phyloP scores from a whole-genome alignment of 2,797 vertebrate species.

The Micrastur ruficollis region DNA sequence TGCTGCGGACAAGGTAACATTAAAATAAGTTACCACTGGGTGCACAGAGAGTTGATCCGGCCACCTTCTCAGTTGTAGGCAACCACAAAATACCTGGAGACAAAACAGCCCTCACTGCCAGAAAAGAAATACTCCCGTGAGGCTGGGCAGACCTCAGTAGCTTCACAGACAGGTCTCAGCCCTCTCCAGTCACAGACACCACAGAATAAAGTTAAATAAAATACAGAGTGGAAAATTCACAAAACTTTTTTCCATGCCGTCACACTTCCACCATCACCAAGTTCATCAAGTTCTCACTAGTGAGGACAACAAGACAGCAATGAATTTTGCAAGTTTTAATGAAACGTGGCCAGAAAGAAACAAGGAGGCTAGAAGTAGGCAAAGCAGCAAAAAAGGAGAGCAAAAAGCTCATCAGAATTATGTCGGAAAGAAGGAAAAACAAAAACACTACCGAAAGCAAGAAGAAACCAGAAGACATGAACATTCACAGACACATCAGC shows the following conservation, averaged over 20 bases:
- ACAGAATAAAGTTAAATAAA: background rate
- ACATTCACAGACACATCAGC: rapidly evolving
- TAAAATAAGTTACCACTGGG: no score
- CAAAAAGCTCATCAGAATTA: background rate
- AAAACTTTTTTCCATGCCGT: background rate
- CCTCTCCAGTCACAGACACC: background rate
- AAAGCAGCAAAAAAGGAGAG: background rate
- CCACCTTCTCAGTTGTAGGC: background rate
- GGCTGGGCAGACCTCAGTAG: background rate
- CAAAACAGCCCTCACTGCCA: background rate
- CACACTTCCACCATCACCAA: no score
- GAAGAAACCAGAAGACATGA: background rate
- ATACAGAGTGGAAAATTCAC: background rate
- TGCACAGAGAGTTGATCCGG: no score
- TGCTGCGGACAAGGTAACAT: rapidly evolving
- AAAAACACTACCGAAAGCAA: no score
- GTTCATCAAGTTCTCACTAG: background rate
- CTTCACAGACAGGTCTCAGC: background rate
- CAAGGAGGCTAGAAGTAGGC: background rate
- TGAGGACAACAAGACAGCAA: rapidly evolving
- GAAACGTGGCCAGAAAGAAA: background rate
- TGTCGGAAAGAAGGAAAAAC: background rate
- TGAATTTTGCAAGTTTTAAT: background rate
- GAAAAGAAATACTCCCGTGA: rapidly evolving
- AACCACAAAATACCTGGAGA: background rate